These are phyloP conservation scores for Atherinomorus stipes DNA, from an alignment of 2,113 vertebrate genomes.

Conservation along the genomic window DNA sequence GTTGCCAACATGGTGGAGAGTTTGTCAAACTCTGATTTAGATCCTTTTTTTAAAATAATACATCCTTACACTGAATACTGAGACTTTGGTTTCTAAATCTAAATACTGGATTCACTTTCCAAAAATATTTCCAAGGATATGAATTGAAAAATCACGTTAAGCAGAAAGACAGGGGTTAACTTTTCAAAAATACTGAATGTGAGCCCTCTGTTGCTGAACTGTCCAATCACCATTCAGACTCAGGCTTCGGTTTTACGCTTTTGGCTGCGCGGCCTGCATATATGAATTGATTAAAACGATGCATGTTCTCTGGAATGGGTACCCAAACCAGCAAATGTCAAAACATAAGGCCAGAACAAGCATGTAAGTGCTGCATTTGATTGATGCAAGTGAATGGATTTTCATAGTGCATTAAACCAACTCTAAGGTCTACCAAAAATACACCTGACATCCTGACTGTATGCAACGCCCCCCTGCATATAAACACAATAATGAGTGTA, in stretches of 20 bases:
- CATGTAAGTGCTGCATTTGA: slow-evolving; percentile 83
- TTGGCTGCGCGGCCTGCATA: slow-evolving; percentile 83
- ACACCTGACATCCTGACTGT: slow-evolving; percentile 76
- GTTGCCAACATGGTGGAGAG: slow-evolving; percentile 66
- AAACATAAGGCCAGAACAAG: slow-evolving; percentile 79
- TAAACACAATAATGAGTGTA: slow-evolving; percentile 70
- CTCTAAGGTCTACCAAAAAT: slow-evolving; percentile 73
- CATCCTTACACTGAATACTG: slow-evolving; percentile 66
- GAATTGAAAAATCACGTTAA: slow-evolving; percentile 54
- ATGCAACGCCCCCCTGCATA: slow-evolving; percentile 70
- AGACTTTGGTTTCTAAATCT: slow-evolving; percentile 81
- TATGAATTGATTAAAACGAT: slow-evolving; percentile 82
- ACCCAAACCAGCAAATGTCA: slow-evolving; percentile 69
- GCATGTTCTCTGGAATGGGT: slow-evolving; percentile 76
- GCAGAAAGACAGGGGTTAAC: slow-evolving; percentile 64
- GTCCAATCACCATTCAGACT: slow-evolving; percentile 64
- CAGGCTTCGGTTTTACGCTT: slow-evolving; percentile 73
- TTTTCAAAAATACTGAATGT: slow-evolving; percentile 69
- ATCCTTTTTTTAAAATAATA: slow-evolving; percentile 61
- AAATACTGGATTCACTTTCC: slow-evolving; percentile 70
- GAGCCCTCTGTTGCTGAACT: slow-evolving; percentile 70
- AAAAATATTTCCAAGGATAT: slow-evolving; percentile 61
- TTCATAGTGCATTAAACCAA: slow-evolving; percentile 82
- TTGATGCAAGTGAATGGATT: slow-evolving; percentile 76
- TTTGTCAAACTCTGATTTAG: slow-evolving; percentile 68